Conservation (phyloP, 2,888 invertebrate genomes). For the Scaptomyza reducta region DNA sequence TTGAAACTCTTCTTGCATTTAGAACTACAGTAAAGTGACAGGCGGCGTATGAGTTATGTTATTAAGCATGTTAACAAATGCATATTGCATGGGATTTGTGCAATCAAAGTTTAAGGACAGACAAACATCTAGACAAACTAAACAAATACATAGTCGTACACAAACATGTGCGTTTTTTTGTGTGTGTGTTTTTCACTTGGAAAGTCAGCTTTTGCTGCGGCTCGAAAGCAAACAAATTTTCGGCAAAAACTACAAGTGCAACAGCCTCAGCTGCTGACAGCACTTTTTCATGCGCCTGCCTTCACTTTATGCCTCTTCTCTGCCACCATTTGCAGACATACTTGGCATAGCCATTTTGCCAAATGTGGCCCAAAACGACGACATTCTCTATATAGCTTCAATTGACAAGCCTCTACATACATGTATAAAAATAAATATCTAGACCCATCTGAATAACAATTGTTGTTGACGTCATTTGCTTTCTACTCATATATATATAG, state of each 20-base stretch:
- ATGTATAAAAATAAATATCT: slow-evolving; percentile 36
- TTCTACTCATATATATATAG: not conserved
- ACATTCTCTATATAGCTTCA: slow-evolving; percentile 35
- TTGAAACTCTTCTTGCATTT: not conserved
- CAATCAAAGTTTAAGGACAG: slow-evolving; percentile 63
- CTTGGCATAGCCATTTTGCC: slow-evolving; percentile 42
- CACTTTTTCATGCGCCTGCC: not conserved
- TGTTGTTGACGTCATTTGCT: slow-evolving; percentile 54
- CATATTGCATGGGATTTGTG: slow-evolving; percentile 4
- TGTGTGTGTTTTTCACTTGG: not conserved
- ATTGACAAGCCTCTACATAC: slow-evolving; percentile 34
- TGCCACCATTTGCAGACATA: slow-evolving; percentile 14
- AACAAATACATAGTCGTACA: slow-evolving; percentile 4
- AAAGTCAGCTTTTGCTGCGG: slow-evolving; percentile 25
- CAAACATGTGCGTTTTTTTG: not conserved
- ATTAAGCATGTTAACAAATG: slow-evolving; percentile 5
- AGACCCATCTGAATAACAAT: slow-evolving; percentile 23
- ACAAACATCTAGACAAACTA: slow-evolving; percentile 1
- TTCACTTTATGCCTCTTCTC: not conserved
- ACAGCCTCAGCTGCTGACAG: slow-evolving; percentile 49
- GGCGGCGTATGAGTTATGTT: slow-evolving; percentile 37
- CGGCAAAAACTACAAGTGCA: slow-evolving; percentile 51
- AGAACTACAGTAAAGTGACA: slow-evolving; percentile 1
- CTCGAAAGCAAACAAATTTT: slow-evolving; percentile 36
- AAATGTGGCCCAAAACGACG: slow-evolving; percentile 37